Conservation (phyloP, 2,113 vertebrate genomes). For the Lutjanus erythropterus region DNA sequence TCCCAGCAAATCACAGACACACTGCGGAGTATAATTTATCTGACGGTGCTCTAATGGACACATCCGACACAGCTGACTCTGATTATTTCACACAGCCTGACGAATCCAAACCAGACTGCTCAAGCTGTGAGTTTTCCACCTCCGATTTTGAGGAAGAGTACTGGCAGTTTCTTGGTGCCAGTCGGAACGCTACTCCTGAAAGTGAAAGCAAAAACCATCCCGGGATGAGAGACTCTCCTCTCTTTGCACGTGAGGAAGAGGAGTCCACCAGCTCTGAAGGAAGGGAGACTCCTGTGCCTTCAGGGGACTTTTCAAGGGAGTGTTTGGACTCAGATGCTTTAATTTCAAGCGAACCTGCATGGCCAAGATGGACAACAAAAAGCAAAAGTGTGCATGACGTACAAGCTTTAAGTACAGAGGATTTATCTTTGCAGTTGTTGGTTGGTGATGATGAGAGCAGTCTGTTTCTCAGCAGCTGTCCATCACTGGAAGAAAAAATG, state of each 20-base stretch:
- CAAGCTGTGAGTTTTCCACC: slow-evolving; percentile 81
- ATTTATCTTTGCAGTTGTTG: slow-evolving; percentile 7
- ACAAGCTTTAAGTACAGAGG: slow-evolving; percentile 46
- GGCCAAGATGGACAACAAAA: slow-evolving; percentile 58
- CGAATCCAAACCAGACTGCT: slow-evolving; percentile 78
- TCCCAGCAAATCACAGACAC: slow-evolving; percentile 10
- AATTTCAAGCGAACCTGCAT: slow-evolving; percentile 4
- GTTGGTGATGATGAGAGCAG: slow-evolving; percentile 9
- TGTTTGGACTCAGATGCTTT: slow-evolving; percentile 27
- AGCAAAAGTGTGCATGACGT: slow-evolving; percentile 72
- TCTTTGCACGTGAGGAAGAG: slow-evolving; percentile 15
- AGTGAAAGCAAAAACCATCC: slow-evolving; percentile 43
- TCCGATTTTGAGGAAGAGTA: slow-evolving; percentile 84
- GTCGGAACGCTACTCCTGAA: slow-evolving; percentile 70
- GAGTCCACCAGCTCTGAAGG: slow-evolving; percentile 46
- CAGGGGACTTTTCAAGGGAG: slow-evolving; percentile 33
- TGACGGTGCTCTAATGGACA: slow-evolving; percentile 56
- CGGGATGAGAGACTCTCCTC: slow-evolving; percentile 27
- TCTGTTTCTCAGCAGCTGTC: slow-evolving; percentile 23
- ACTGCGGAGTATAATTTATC: slow-evolving; percentile 38
- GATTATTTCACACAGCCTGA: slow-evolving; percentile 84
- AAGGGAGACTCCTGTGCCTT: slow-evolving; percentile 50
- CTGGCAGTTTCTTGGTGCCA: slow-evolving; percentile 62
- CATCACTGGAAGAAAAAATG: slow-evolving; percentile 9
- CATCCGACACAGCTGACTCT: slow-evolving; percentile 76